A percentile compares a stretch with the other conserved stretches of the same genome.
These are phyloP conservation scores for Calidris pygmaea DNA, from an alignment of 2,113 vertebrate genomes.

Conservation along the genomic window DNA sequence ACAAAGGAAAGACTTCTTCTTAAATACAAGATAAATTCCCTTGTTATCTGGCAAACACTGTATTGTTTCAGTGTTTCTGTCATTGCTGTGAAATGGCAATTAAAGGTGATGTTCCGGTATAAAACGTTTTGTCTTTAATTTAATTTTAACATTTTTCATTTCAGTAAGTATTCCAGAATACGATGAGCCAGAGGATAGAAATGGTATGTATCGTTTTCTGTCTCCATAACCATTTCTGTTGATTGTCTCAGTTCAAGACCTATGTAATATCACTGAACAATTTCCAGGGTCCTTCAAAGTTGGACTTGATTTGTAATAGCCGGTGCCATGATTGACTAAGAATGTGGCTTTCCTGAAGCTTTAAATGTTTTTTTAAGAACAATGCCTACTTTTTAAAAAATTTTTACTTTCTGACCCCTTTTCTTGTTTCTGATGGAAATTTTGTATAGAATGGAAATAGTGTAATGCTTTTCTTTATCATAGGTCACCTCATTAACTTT, in stretches of 20 bases:
- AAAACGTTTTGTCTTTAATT: constrained; percentile 65
- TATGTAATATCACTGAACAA: constrained; percentile 1
- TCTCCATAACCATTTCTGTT: constrained; percentile 36
- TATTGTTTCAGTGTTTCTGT: constrained; percentile 24
- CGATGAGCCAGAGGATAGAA: constrained; percentile 77
- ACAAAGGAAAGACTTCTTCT: background rate
- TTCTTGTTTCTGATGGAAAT: background rate
- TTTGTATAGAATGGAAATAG: background rate
- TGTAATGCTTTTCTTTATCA: background rate
- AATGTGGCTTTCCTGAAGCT: background rate
- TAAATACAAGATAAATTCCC: constrained; percentile 29
- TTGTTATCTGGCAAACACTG: constrained; percentile 29
- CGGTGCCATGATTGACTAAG: constrained; percentile 15
- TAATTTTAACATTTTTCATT: constrained; percentile 72
- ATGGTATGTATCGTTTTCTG: constrained; percentile 70
- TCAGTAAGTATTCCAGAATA: constrained; percentile 82
- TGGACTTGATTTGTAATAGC: constrained; percentile 28
- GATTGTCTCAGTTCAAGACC: constrained; percentile 28
- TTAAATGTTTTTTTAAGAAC: background rate
- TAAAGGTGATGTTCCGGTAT: constrained; percentile 65
- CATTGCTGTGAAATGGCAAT: constrained; percentile 43
- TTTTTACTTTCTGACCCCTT: background rate
- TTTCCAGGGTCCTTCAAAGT: background rate
- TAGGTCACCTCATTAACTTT: background rate
- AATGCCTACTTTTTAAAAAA: background rate